A percentile compares a stretch with the other conserved stretches of the same genome.
These are phyloP conservation scores for Datnioides undecimradiatus DNA, from an alignment of 2,113 vertebrate genomes.

Conservation along the genomic window DNA sequence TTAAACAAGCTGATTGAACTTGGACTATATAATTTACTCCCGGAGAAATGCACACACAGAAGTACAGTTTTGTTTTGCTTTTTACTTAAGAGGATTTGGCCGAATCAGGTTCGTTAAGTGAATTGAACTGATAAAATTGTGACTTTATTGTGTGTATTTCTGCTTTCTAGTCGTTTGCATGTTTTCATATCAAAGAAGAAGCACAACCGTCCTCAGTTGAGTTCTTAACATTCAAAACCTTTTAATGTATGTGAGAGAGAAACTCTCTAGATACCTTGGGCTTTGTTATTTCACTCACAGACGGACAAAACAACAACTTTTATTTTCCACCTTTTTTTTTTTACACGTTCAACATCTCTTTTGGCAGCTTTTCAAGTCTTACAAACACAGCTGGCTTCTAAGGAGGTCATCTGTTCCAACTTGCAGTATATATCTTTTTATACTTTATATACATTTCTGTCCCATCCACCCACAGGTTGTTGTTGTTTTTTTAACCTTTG, in stretches of 20 bases:
- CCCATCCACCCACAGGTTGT: constrained; percentile 24
- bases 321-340: constrained; percentile 2
- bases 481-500: constrained; percentile 20
- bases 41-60: constrained; percentile 14
- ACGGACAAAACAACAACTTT: background rate
- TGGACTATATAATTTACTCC: constrained; percentile 27
- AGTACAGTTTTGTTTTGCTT: background rate
- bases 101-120: background rate
- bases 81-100: background rate
- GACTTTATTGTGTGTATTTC: background rate
- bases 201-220: background rate
- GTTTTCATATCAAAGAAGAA: background rate
- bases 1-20: constrained; percentile 40
- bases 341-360: constrained; percentile 7
- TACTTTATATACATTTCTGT: constrained; percentile 17
- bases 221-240: background rate
- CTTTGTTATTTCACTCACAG: constrained; percentile 20
- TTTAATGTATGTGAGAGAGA: background rate
- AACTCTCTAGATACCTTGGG: background rate
- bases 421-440: background rate
- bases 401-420: constrained; percentile 26
- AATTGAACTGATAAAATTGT: background rate
- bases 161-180: background rate
- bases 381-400: background rate
- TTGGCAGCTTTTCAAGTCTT: constrained; percentile 29